phyloP scores from a whole-genome alignment of 2,888 invertebrate species.

The Deilephila porcellus region DNA sequence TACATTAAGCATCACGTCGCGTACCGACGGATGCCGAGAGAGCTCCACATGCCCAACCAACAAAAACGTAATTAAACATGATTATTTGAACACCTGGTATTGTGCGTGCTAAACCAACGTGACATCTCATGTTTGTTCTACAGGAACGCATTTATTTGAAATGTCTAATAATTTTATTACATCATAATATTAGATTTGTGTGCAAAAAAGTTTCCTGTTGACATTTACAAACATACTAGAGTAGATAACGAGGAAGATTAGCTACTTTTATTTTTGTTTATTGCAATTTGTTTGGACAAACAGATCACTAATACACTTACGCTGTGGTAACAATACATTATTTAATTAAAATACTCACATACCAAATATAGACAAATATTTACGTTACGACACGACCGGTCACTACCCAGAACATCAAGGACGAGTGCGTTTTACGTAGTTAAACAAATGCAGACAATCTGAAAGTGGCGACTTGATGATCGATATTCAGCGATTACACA shows the following conservation, averaged over 20 bases:
- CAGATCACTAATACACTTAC: too few species aligned
- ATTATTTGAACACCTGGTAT: slow-evolving; percentile 28
- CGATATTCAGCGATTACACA: slow-evolving; percentile 8
- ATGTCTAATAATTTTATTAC: neutral
- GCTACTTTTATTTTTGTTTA: too few species aligned
- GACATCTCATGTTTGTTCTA: neutral
- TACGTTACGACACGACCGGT: slow-evolving; percentile 41
- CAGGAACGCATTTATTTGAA: neutral
- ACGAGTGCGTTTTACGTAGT: slow-evolving; percentile 11
- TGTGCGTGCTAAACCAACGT: slow-evolving; percentile 12
- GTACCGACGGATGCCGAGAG: slow-evolving; percentile 34
- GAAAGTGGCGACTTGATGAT: neutral
- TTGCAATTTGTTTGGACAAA: too few species aligned
- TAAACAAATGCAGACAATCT: neutral
- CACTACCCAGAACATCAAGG: neutral
- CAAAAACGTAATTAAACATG: slow-evolving; percentile 22
- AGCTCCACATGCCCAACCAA: slow-evolving; percentile 1
- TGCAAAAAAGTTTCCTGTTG: too few species aligned
- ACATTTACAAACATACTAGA: too few species aligned
- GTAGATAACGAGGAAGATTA: too few species aligned
- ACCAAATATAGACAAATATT: slow-evolving; percentile 21
- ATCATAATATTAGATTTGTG: neutral
- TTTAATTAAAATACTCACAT: neutral
- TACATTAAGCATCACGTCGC: slow-evolving; percentile 51
- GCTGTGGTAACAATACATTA: neutral